These are phyloP conservation scores for Caenorhabditis sp. DNA, from an alignment of 2,888 invertebrate genomes.

Conservation along the genomic window DNA sequence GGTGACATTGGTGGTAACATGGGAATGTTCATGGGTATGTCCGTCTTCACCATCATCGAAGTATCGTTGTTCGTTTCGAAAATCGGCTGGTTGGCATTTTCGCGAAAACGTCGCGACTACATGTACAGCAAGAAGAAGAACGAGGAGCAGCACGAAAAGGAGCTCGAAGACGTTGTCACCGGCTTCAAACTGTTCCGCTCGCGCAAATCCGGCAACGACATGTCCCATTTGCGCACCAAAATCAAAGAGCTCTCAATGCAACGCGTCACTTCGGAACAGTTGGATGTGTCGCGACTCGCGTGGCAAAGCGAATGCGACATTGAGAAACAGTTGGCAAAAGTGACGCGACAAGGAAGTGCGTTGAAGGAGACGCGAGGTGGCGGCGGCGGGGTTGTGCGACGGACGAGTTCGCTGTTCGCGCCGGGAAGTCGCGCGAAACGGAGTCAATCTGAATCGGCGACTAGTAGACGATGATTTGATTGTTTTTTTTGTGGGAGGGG, in stretches of 20 bases:
- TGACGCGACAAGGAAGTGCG: constrained; percentile 33
- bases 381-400: background rate
- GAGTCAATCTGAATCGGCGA: background rate
- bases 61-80: constrained; percentile 59
- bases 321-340: constrained; percentile 23
- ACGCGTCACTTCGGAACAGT: constrained; percentile 32
- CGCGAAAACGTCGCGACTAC: constrained; percentile 42
- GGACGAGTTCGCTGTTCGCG: background rate
- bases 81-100: constrained; percentile 58
- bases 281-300: constrained; percentile 31
- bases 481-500: background rate
- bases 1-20: constrained; percentile 67
- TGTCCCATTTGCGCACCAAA: constrained; percentile 36
- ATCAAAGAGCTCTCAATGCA: constrained; percentile 29
- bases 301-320: constrained; percentile 37
- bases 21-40: constrained; percentile 68
- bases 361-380: constrained; percentile 12
- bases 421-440: background rate
- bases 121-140: constrained; percentile 43
- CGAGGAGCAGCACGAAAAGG: constrained; percentile 40
- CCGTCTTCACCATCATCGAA: constrained; percentile 59
- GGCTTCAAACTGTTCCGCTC: constrained; percentile 43
- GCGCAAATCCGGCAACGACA: constrained; percentile 37
- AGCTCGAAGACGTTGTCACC: constrained; percentile 46
- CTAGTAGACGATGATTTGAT: background rate